Evolutionary conservation across 2,113 vertebrate species (phyloP).

Genomic region (Gnathonemus echidnorhynchus): DNA sequence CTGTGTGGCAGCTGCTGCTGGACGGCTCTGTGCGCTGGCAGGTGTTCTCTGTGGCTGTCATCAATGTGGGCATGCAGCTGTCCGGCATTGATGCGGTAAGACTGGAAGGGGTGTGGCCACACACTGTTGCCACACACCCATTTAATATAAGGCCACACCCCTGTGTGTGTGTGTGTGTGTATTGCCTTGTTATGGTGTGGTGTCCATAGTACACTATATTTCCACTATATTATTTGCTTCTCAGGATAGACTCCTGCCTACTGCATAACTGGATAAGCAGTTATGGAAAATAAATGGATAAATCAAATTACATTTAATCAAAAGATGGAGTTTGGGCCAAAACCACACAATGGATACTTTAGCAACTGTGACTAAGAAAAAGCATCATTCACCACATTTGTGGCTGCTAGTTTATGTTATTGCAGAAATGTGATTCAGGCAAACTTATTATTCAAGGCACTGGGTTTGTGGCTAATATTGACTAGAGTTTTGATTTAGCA

Average conservation of each 20-base stretch:
- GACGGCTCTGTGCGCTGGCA: constrained; percentile 71
- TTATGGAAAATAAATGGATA: not conserved
- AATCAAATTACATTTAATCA: not conserved
- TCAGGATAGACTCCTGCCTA: not conserved
- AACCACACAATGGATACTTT: not conserved
- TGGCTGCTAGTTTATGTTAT: not conserved
- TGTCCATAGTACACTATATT: not conserved
- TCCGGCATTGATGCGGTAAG: constrained; percentile 85
- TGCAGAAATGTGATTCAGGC: not conserved
- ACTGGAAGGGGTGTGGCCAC: no score
- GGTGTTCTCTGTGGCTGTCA: constrained; percentile 69
- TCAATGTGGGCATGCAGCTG: constrained; percentile 85
- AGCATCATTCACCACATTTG: not conserved
- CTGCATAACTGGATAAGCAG: not conserved
- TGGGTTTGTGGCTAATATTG: not conserved
- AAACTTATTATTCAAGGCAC: not conserved
- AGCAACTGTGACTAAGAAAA: not conserved
- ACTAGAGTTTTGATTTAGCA: not conserved
- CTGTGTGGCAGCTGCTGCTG: constrained; percentile 62
- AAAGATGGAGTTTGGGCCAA: not conserved
- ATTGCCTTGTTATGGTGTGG: not conserved
- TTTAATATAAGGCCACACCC: not conserved
- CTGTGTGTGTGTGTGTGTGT: not conserved
- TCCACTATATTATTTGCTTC: not conserved
- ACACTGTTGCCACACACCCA: no score